Percentiles rank a stretch among this genome's conserved stretches.
Evolutionary conservation across 2,888 invertebrate species (phyloP).

Genomic region (Myopa tessellatipennis): DNA sequence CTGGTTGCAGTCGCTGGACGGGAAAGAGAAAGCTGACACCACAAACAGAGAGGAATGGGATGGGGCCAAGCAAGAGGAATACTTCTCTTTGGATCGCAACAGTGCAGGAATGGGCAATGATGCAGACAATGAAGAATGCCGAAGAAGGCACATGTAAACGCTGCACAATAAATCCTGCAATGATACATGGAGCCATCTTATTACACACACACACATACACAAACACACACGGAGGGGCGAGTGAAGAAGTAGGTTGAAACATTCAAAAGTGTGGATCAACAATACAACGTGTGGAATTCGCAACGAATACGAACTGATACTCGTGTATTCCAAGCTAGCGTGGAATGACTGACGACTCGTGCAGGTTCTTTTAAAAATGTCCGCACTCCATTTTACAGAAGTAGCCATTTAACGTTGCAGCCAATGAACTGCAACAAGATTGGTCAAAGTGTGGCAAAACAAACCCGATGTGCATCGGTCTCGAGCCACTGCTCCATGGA

Average conservation of each 20-base stretch:
- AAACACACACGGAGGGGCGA: neutral
- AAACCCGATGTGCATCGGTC: constrained; percentile 13
- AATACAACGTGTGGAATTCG: neutral
- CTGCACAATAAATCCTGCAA: constrained; percentile 23
- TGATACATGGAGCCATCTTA: neutral
- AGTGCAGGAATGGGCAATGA: neutral
- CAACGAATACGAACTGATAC: too few species aligned
- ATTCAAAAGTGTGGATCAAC: neutral
- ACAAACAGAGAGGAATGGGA: neutral
- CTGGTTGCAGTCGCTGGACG: neutral
- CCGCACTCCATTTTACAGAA: constrained; percentile 19
- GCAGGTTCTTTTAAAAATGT: neutral
- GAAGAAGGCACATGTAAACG: constrained; percentile 14
- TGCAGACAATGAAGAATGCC: constrained; percentile 8
- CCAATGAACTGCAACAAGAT: constrained; percentile 14
- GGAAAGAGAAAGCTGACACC: neutral
- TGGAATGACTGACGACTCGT: neutral
- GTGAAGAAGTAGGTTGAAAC: neutral
- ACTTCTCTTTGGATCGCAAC: neutral
- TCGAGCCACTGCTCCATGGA: neutral
- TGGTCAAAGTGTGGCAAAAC: constrained; percentile 28
- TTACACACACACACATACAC: too few species aligned
- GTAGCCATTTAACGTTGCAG: constrained; percentile 23
- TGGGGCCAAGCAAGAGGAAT: too few species aligned
- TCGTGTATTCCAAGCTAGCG: neutral